These are phyloP conservation scores for Melanaphis sacchari DNA, from an alignment of 1,140 invertebrate species.

Conservation along the genomic window DNA sequence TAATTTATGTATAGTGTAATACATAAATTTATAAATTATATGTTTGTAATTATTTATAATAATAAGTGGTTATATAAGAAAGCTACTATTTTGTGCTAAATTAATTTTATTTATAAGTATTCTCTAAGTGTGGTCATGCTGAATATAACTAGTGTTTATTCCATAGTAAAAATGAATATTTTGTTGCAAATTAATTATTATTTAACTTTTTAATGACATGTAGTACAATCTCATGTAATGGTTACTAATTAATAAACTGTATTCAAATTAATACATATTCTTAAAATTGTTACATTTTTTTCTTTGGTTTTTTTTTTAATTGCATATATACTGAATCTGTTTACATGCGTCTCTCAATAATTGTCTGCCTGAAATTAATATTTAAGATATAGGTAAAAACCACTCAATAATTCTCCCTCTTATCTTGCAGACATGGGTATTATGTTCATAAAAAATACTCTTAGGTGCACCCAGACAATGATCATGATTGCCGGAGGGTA, in stretches of 20 bases:
- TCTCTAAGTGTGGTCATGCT: not conserved
- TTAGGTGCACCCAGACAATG: not conserved
- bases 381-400: not conserved
- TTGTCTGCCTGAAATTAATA: not conserved
- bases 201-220: not conserved
- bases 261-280: not conserved
- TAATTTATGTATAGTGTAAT: conserved; percentile 27
- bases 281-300: not conserved
- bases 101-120: not conserved
- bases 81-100: not conserved
- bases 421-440: not conserved
- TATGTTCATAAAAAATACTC: conserved; percentile 9
- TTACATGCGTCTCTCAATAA: not conserved
- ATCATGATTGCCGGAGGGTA: not conserved
- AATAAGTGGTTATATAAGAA: not conserved
- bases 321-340: not conserved
- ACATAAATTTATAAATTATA: not conserved
- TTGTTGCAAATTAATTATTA: not conserved
- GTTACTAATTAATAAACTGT: not conserved
- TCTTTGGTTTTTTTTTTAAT: not conserved
- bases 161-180: not conserved
- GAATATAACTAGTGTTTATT: not conserved
- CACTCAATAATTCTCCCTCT: not conserved
- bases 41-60: not conserved
- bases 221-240: not conserved